phyloP scores from a whole-genome alignment of 1,140 invertebrate species.

The Andricus grossulariae region DNA sequence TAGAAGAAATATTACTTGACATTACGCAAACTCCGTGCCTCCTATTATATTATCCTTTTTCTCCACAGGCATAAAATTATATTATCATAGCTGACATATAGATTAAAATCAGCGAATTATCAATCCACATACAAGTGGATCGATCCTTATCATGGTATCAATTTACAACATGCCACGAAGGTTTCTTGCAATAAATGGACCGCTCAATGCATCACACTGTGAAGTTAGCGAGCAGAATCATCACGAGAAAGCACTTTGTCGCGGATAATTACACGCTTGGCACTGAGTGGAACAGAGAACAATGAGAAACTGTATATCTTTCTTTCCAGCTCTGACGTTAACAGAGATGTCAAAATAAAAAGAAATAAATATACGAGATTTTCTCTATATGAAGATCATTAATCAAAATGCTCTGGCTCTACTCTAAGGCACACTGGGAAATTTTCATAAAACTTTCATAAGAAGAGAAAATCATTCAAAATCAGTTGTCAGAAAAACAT shows the following conservation, averaged over 20 bases:
- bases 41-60: neutral
- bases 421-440: neutral
- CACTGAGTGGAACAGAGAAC: slow-evolving; percentile 5
- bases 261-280: slow-evolving; percentile 25
- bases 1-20: too few species aligned
- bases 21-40: too few species aligned
- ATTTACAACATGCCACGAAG: slow-evolving; percentile 2
- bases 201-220: neutral
- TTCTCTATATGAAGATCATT: too few species aligned
- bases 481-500: too few species aligned
- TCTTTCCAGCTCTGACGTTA: neutral
- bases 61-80: neutral
- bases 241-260: slow-evolving; percentile 23
- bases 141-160: neutral
- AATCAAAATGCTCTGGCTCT: too few species aligned
- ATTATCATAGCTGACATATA: neutral
- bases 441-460: neutral
- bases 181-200: slow-evolving; percentile 13
- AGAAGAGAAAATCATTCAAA: too few species aligned
- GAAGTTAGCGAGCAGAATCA: neutral
- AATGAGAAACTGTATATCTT: slow-evolving; percentile 26
- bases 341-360: neutral
- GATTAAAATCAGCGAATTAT: neutral
- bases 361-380: neutral
- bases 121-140: slow-evolving; percentile 12